Evolutionary conservation across 2,797 vertebrate genomes (phyloP), one percentile per base, ranked within the genome.

Genomic region (Atherinosoma microstoma): DNA sequence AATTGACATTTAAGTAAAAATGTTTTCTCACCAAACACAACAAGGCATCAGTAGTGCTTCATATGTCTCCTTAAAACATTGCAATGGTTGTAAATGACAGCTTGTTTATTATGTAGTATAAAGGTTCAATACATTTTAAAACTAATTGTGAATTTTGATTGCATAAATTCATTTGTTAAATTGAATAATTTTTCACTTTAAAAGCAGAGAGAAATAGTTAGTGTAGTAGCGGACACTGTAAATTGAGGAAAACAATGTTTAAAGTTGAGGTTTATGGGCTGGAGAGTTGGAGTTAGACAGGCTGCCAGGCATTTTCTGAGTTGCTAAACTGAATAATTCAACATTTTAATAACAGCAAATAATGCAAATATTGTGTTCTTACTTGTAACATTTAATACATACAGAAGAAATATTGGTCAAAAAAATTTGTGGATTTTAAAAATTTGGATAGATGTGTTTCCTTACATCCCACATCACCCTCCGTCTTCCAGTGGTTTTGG

Each of bases 11-110:
- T 24, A 22, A 18, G 1, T 12, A 10, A 49, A 30, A 47, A 54
- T 70, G 60, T 75, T 54, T 56, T 73, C 70, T 71, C 56, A 27
- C 54, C 66, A 6, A 80, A 49, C 8, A 20, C 75, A 73, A 51
- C n/a, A 67, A 68, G 56, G 9, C 68, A 77, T 66, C 68, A 76
- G 47, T 71, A 67, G 75, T n/a, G 9, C 49, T 53, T 30, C 59
- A 51, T 38, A 29, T 56, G 68, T 56, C 70, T 42, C 59, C 53
- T 51, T 38, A 53, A 77, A 42, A 58, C 34, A 54, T 47, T 12
- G 15, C 58, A 58, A 62, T 64, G 73, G 38, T 30, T 60, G 16
- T n/a, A 69, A 51, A 78, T 60, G 58, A 70, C 22, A 3, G 49
- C 22, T 38, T 36, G 57, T 35, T 34, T 20, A 53, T 35, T 29